Evolutionary conservation across 2,113 vertebrate species (phyloP), one percentile per base, ranked within the genome.

Genomic region (Motacilla alba): DNA sequence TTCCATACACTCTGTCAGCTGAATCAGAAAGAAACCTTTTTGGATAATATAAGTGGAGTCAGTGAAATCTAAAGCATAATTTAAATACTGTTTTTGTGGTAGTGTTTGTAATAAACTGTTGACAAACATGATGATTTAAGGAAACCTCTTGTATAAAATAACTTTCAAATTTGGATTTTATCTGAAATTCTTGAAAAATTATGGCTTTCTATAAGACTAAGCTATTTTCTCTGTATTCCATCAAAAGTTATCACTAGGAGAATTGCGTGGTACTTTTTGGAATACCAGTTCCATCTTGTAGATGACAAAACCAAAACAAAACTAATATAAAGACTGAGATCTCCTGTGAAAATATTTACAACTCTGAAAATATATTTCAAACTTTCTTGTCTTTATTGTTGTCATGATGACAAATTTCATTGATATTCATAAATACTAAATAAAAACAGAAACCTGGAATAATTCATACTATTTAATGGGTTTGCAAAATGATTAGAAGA

Each of bases 381-480:
- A 37, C 6, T 77, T 84, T n/a, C 8, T 43, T 62, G 2, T 14
- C 8, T 52, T 8, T 79, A 3, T 26, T 49, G 1, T 31, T 62
- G 47, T 10, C 18, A 21, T 30, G 12, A 78, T 33, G 41, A 64
- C 10, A 6, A 1, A 15, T 60, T 69, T 83, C 55, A 1, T 68
- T 79, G 39, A 11, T 53, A 44, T 15, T 22, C 6, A 63, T 60
- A 28, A 58, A 44, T 22, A 55, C 3, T 33, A n/a, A 55, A 60
- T 21, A 69, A 74, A 58, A 84, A 1, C 4, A 68, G 44, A 68
- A 39, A 4, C 1, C 2, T 46, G 27, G 19, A 78, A 37, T 11
- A 56, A 0, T 16, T 60, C 3, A 22, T 28, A 15, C 0, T 15
- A 1, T 33, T 82, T 70, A 43, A 44, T 0, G 0, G 0, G 4